phyloP scores from a whole-genome alignment of 2,797 vertebrate species.

The Cossypha polioptera region DNA sequence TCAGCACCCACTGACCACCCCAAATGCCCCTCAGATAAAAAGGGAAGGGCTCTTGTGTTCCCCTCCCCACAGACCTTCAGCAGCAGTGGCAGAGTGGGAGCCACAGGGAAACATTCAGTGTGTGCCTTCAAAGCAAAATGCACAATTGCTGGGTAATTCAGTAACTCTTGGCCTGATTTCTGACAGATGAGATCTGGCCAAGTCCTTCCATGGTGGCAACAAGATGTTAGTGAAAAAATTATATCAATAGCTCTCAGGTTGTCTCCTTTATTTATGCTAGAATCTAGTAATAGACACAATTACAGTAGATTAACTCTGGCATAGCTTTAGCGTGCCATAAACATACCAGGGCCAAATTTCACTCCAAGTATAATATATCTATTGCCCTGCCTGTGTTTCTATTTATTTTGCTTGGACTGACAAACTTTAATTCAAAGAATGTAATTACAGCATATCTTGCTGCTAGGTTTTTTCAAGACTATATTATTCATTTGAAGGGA shows the following conservation, averaged over 20 bases:
- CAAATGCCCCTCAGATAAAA: neutral
- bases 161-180: neutral
- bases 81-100: too few species aligned
- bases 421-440: slow-evolving; percentile 18
- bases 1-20: neutral
- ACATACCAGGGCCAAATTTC: neutral
- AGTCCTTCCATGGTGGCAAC: neutral
- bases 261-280: slow-evolving; percentile 25
- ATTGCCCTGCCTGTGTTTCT: neutral
- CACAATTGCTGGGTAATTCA: slow-evolving; percentile 27
- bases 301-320: slow-evolving; percentile 33
- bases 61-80: neutral
- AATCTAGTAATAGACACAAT: neutral
- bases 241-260: slow-evolving; percentile 15
- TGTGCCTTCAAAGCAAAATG: neutral
- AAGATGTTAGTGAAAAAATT: slow-evolving; percentile 6
- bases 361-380: slow-evolving; percentile 10
- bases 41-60: fast-evolving
- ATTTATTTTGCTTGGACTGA: slow-evolving; percentile 44
- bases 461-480: neutral
- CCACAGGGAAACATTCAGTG: fast-evolving
- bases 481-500: neutral
- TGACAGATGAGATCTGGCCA: neutral
- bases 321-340: neutral
- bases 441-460: slow-evolving; percentile 10